Conservation (phyloP, 35 echinoderm and acorn worm species). For the Heliocidaris erythrogramma region DNA sequence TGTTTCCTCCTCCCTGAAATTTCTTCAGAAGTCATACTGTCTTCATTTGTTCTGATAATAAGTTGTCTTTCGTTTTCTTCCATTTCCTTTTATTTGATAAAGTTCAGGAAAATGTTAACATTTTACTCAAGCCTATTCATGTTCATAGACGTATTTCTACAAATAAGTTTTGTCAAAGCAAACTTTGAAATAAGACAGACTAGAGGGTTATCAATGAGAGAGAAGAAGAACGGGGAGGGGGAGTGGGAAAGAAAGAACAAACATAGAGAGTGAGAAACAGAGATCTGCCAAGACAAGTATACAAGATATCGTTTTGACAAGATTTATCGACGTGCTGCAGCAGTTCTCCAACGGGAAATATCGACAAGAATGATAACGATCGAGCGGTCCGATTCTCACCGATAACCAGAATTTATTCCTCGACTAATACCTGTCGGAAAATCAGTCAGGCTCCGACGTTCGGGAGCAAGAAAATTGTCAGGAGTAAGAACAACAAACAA, state of each 20-base stretch:
- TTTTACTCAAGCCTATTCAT: too few species aligned
- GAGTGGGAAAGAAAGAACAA: background rate
- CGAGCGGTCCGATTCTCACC: slow-evolving; percentile 8
- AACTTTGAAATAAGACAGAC: too few species aligned
- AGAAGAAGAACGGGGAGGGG: too few species aligned
- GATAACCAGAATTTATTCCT: background rate
- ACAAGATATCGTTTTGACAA: background rate
- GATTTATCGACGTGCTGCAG: slow-evolving; percentile 15
- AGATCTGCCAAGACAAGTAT: background rate
- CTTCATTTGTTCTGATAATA: too few species aligned
- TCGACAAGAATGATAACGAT: slow-evolving; percentile 21
- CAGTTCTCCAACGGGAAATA: slow-evolving; percentile 28
- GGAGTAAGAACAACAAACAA: slow-evolving; percentile 11
- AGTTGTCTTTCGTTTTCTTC: too few species aligned
- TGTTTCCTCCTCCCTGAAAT: too few species aligned
- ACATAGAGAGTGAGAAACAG: background rate
- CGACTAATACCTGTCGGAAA: slow-evolving; percentile 30
- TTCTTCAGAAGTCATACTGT: too few species aligned
- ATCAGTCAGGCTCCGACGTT: background rate
- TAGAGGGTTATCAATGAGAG: too few species aligned
- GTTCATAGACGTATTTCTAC: too few species aligned
- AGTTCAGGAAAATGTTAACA: too few species aligned
- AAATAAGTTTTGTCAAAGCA: too few species aligned
- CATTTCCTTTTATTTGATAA: too few species aligned
- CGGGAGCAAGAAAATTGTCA: background rate